phyloP scores from a whole-genome alignment of 2,888 invertebrate genomes.

The Drosophila subsilvestris region DNA sequence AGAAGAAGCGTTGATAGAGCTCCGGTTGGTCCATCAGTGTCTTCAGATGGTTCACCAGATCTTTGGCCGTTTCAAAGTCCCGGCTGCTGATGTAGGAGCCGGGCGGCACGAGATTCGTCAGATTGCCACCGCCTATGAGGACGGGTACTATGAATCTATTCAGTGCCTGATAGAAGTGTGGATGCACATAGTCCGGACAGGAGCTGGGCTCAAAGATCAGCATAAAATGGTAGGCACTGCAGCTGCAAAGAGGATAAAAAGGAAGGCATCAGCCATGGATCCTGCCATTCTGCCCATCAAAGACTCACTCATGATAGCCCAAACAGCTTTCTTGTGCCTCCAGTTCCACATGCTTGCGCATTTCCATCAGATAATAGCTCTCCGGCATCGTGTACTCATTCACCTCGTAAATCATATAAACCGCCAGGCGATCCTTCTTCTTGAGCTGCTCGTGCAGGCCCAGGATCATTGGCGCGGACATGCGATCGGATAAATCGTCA shows the following conservation, averaged over 20 bases:
- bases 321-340: constrained; percentile 38
- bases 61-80: constrained; percentile 85
- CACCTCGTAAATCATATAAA: constrained; percentile 53
- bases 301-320: constrained; percentile 30
- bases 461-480: neutral
- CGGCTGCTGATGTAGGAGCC: constrained; percentile 87
- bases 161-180: constrained; percentile 84
- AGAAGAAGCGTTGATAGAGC: constrained; percentile 87
- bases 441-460: constrained; percentile 5
- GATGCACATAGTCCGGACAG: constrained; percentile 88
- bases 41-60: constrained; percentile 85
- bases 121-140: constrained; percentile 87
- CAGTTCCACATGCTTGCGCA: constrained; percentile 41
- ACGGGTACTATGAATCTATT: constrained; percentile 85
- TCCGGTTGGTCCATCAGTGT: constrained; percentile 81
- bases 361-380: constrained; percentile 49
- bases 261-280: neutral
- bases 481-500: neutral
- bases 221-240: constrained; percentile 86
- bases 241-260: constrained; percentile 30
- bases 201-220: constrained; percentile 87
- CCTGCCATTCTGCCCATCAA: neutral
- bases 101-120: constrained; percentile 85
- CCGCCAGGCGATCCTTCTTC: constrained; percentile 21
- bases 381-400: constrained; percentile 19